Base-by-base conservation (phyloP, 1,140 invertebrate genomes). In the Radopholus similis region DNA sequence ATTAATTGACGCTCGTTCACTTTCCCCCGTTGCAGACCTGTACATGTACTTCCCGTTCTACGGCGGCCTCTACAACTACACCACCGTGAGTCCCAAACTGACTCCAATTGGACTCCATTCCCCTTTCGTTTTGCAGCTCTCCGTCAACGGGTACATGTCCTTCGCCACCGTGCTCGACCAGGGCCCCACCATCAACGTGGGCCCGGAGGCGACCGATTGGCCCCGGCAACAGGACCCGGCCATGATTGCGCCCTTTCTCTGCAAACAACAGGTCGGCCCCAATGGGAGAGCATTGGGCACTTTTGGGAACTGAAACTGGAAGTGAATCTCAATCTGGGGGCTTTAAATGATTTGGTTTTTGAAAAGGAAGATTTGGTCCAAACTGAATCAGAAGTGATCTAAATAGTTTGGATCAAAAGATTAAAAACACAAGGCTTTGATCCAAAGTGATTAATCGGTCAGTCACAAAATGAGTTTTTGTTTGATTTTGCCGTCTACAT, bases 131-230 rank as follows among this genome's bases (percentile, higher is more conserved):
- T 23, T 13, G 18, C 15, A 80, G 77, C 62, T 81, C 26, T 81
- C 79, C n/a, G 78, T 81, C 15, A 82, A 81, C 58, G 79, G 79
- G 28, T 81, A 80, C 56, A 77, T 81, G 71, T 72, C 78, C n/a
- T 81, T 81, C 59, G 81, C 79, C 1, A 81, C 79, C 37, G 79
- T 81, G 21, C 49, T 81, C 3, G 79, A 81, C 59, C 79, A 81
- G 57, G 79, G 79, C 13, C 79, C 79, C 15, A 81, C 79, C 28
- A 80, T 81, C 38, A 81, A 81, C 62, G 76, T 82, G 15, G 79
- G 79, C 9, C 79, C 79, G n/a, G 80, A 81, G 26, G 55, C 60
- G 6, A 81, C 79, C 18, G 79, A 82, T 67, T 81, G 79, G 79
- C 79, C 79, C 15, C 57, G 79, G 28, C 73, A 77, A 28, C 80